Evolutionary conservation across 2,113 vertebrate genomes (phyloP).

Genomic region (Callospermophilus lateralis): DNA sequence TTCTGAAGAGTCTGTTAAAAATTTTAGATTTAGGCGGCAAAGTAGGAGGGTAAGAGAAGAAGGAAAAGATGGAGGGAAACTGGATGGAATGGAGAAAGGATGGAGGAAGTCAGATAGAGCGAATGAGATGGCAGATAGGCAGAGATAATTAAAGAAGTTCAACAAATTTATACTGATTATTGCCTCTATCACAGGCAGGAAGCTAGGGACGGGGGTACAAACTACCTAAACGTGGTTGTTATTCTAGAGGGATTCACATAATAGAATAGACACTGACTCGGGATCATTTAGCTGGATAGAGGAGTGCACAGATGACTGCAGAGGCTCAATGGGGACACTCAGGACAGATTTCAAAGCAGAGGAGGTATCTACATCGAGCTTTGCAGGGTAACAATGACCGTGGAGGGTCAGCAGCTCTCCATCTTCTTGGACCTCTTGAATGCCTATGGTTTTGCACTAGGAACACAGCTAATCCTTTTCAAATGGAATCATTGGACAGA

Average conservation of each 20-base stretch:
- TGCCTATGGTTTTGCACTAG: neutral
- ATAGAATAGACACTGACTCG: neutral
- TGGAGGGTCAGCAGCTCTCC: neutral
- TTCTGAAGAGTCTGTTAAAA: slow-evolving; percentile 15
- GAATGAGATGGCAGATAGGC: neutral
- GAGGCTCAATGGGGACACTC: neutral
- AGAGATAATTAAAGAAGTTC: neutral
- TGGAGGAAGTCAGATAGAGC: neutral
- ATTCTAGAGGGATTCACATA: neutral
- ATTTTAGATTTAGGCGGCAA: neutral
- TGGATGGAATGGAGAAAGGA: neutral
- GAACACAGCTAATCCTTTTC: neutral
- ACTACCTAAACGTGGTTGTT: neutral
- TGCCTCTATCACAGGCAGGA: neutral
- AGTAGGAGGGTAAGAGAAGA: neutral
- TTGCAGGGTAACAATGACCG: neutral
- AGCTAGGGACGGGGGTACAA: neutral
- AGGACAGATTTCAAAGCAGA: neutral
- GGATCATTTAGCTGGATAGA: neutral
- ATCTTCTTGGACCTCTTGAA: slow-evolving; percentile 10
- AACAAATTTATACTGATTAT: neutral
- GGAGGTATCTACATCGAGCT: neutral
- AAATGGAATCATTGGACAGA: slow-evolving; percentile 6
- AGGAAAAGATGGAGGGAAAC: neutral
- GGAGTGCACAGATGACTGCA: neutral